These are phyloP conservation scores for Achlya flavicornis DNA, from an alignment of 2,888 invertebrate genomes.

Conservation along the genomic window DNA sequence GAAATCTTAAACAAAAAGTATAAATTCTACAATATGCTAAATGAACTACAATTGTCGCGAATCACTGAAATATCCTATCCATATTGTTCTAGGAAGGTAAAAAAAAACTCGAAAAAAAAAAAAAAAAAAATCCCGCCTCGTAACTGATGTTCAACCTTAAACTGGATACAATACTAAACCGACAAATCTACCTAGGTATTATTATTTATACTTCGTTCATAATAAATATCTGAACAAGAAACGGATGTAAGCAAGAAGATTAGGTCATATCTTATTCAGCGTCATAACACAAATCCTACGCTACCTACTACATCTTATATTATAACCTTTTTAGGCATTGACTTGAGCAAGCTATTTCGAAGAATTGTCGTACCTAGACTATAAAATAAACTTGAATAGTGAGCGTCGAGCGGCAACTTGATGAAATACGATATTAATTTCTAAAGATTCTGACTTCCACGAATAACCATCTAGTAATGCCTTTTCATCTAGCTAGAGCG, in stretches of 20 bases:
- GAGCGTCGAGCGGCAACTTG: neutral
- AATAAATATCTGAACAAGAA: neutral
- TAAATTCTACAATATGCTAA: too few relatives aligned
- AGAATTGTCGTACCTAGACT: conserved; percentile 1
- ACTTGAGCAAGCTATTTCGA: neutral
- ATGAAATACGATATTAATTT: neutral
- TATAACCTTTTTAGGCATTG: conserved; percentile 7
- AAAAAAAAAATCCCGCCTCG: too few relatives aligned
- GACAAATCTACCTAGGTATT: too few relatives aligned
- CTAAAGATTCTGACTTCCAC: conserved; percentile 3
- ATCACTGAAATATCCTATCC: too few relatives aligned
- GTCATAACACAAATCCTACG: neutral
- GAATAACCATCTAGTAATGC: neutral
- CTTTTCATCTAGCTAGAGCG: too few relatives aligned
- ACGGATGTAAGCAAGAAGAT: conserved; percentile 1
- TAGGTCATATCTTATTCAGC: conserved; percentile 5
- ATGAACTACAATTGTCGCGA: too few relatives aligned
- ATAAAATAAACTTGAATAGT: neutral
- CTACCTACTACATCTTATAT: neutral
- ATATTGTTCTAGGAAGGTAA: too few relatives aligned
- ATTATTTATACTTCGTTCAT: neutral
- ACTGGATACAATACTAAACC: neutral
- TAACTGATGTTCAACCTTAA: too few relatives aligned
- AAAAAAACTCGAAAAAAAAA: too few relatives aligned
- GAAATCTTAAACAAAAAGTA: too few relatives aligned